A percentile compares a stretch with the other conserved stretches of the same genome.
These are phyloP conservation scores for Lasioglossum leucozonium DNA, from an alignment of 2,888 invertebrate genomes.

Conservation along the genomic window DNA sequence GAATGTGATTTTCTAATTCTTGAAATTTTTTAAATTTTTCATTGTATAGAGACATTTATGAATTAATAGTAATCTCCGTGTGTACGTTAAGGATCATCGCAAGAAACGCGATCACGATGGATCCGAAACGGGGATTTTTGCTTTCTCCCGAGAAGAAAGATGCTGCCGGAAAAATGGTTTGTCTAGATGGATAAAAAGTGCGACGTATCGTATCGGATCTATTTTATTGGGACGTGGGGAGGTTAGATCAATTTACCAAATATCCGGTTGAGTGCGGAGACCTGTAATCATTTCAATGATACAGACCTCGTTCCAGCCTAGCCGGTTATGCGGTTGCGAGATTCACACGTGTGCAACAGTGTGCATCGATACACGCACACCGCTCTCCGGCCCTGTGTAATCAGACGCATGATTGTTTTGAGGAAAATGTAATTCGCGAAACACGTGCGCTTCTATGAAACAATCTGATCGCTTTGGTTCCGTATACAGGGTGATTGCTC, in stretches of 20 bases:
- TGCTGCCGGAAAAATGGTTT: background rate
- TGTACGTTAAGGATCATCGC: background rate
- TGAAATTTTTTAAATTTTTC: background rate
- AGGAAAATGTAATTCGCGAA: background rate
- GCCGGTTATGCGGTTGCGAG: constrained; percentile 48
- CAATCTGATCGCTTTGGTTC: background rate
- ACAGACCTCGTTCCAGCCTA: constrained; percentile 75
- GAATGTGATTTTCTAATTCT: too few relatives aligned
- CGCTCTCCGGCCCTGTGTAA: too few relatives aligned
- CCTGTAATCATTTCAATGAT: constrained; percentile 82
- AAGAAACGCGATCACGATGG: background rate
- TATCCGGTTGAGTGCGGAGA: constrained; percentile 82
- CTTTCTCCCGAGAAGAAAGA: background rate
- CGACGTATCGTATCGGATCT: constrained; percentile 62
- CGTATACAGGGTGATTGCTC: background rate
- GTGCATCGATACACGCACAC: background rate
- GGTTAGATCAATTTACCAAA: constrained; percentile 82
- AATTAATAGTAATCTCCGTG: background rate
- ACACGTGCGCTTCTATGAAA: background rate
- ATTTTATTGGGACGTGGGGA: constrained; percentile 75
- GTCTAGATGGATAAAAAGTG: constrained; percentile 21
- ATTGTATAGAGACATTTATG: background rate
- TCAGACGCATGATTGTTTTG: constrained; percentile 3
- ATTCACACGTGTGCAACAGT: constrained; percentile 9
- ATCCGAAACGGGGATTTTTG: background rate